Evolutionary conservation across 2,888 invertebrate species (phyloP), one percentile per base, ranked within the genome.

Genomic region (Sialis fuliginosa): DNA sequence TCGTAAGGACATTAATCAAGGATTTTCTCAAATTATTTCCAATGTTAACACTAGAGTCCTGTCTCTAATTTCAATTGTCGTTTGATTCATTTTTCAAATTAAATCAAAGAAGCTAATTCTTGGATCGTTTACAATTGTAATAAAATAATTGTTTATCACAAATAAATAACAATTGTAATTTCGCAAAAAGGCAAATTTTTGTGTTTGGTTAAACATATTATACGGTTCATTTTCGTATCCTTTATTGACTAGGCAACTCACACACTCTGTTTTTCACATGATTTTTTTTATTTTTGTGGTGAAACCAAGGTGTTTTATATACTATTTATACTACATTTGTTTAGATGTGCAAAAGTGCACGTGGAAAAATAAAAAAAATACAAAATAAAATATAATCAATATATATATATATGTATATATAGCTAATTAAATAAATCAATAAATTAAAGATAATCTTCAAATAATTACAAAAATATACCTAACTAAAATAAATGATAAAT

Each of bases 201-300:
- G 10, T 42, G 30, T 43, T 32, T 13, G 12, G 10, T 39, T 13
- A 39, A 39, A 39, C 12, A 39, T 39, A 39, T 39, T 22, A 22
- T 22, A 22, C 22, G 22, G 22, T 22, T 22, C 22, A 22, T 48
- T 48, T 51, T 33, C 44, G 46, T 49, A 45, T 59, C 54, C 53
- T 56, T 58, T 57, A 61, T 56, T 66, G 66, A 66, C 66, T 66
- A 66, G 66, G 65, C 66, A 64, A 64, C 62, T 63, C 64, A 66
- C 65, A 66, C 65, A 56, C 55, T 47, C 47, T 47, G 55, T 53
- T 52, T 22, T 52, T 48, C 50, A 50, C 45, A 48, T 31, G 46
- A 46, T 49, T 40, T 35, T 46, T 51, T 41, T 46, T 46, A 48
- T 42, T 48, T 51, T 50, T 48, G 48, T 51, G 51, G 47, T 47